These are phyloP conservation scores for Tragelaphus scriptus DNA, from an alignment of 2,113 vertebrate genomes.

Conservation along the genomic window DNA sequence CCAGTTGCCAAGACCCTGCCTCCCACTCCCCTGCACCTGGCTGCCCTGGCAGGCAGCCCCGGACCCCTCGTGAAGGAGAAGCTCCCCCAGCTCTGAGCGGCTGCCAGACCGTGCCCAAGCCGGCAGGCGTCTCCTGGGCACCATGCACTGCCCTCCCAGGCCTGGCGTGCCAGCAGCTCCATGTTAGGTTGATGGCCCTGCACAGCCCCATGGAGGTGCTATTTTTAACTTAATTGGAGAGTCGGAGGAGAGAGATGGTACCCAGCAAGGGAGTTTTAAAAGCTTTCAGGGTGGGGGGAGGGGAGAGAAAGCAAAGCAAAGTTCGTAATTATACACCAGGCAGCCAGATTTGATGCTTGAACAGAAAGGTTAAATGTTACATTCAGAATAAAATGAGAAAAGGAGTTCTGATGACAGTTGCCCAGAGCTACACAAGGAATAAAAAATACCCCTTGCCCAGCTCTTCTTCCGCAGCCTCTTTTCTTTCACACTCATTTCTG, in stretches of 20 bases:
- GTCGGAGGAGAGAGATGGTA: conserved; percentile 57
- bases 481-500: not conserved
- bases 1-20: conserved; percentile 42
- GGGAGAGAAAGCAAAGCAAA: conserved; percentile 28
- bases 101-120: conserved; percentile 32
- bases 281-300: not conserved
- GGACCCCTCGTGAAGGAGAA: not conserved
- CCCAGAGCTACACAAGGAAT: conserved; percentile 28
- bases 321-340: conserved; percentile 69
- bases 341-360: conserved; percentile 60
- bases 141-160: conserved; percentile 5
- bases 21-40: conserved; percentile 64
- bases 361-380: conserved; percentile 73
- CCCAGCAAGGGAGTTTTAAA: conserved; percentile 59
- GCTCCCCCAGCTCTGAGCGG: conserved; percentile 30
- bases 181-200: conserved; percentile 44
- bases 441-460: not conserved
- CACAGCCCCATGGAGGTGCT: conserved; percentile 51
- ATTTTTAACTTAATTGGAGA: conserved; percentile 76
- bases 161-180: conserved; percentile 34
- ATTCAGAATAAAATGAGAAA: conserved; percentile 60
- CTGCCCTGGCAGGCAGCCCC: conserved; percentile 52
- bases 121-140: conserved; percentile 38
- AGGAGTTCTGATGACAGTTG: conserved; percentile 19
- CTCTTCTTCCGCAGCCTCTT: not conserved